Conservation (phyloP, 2,888 invertebrate genomes). For the Charanyca ferruginea region DNA sequence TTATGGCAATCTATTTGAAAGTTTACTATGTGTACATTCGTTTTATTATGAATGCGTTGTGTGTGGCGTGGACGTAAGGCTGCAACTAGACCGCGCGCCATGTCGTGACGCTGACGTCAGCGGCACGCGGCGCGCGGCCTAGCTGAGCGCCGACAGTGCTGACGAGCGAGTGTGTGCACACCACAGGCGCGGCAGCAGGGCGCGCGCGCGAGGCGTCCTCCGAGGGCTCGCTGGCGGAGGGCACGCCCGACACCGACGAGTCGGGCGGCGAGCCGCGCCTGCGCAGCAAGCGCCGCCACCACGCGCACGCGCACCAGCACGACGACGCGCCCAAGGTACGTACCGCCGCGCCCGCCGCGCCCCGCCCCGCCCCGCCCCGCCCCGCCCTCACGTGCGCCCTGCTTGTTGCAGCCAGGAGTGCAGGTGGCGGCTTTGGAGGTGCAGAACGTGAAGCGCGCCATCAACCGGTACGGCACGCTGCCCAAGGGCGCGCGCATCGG, state of each 20-base stretch:
- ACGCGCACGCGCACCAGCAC: constrained; percentile 85
- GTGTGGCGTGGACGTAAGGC: neutral
- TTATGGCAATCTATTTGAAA: neutral
- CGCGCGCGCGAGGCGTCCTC: constrained; percentile 91
- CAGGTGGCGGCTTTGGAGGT: constrained; percentile 98
- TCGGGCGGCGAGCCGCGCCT: constrained; percentile 88
- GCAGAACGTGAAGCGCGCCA: constrained; percentile 98
- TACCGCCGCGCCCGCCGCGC: neutral
- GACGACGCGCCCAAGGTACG: constrained; percentile 72
- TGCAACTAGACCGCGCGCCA: neutral
- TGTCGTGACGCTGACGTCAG: neutral
- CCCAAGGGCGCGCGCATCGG: constrained; percentile 99
- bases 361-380: neutral
- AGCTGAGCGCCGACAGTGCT: no score
- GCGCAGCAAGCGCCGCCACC: constrained; percentile 83
- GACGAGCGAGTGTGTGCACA: constrained; percentile 24
- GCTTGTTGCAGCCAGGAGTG: constrained; percentile 86
- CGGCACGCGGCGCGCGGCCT: no score
- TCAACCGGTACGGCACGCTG: constrained; percentile 98
- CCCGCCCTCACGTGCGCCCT: neutral
- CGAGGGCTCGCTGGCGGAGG: constrained; percentile 93
- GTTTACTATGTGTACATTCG: neutral
- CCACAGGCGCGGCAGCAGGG: constrained; percentile 67
- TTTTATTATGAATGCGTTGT: neutral
- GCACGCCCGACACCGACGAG: constrained; percentile 94